Base-by-base conservation (phyloP, 1,140 invertebrate species). In the Drosophila dunni region DNA sequence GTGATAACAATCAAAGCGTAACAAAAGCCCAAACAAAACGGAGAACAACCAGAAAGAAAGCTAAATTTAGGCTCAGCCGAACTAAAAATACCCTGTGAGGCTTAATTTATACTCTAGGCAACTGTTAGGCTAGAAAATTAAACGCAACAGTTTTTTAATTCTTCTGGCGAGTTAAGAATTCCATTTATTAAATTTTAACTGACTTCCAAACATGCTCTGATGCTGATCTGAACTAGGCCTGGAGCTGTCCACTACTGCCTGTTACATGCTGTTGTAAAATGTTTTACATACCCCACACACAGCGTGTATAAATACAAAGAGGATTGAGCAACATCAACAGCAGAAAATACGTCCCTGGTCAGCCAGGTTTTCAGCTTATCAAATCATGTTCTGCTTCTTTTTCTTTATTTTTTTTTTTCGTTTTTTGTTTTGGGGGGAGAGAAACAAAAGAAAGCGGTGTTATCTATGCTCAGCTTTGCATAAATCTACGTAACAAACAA, bases 381-480 rank as follows among this genome's bases (percentile, higher is more conserved):
- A 66, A 45, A 42, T 60, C 17, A 24, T 44, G 4, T 42, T 61
- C 24, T 13, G 33, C 33, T 7, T 24, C 10, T 9, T 24, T 46
- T 46, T 29, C 34, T 45, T 17, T 38, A 24, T 17, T 7, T 17
- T 38, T 13, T n/a, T 9, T n/a, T 29, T n/a, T 9, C 5, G 13
- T 17, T n/a, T 7, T 42, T 42, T 48, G 17, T 24, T 48, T 38
- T 58, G 48, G 54, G 61, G 61, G 51, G 24, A 29, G 6, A 29
- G 6, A 29, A 29, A 29, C 24, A 29, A 29, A 29, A 71, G 64
- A 46, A 66, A 78, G 77, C 80, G 63, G 51, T 79, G 82, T 86
- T 86, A 86, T 86, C 82, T 86, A 40, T 72, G 76, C 69, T 64
- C 66, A 78, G 82, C 79, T 86, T 86, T 86, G 83, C 82, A 86